Evolutionary conservation across 53 echinoderm and acorn worm genomes (phyloP), one percentile per base, ranked within the genome.

Genomic region (Antedon mediterranea): DNA sequence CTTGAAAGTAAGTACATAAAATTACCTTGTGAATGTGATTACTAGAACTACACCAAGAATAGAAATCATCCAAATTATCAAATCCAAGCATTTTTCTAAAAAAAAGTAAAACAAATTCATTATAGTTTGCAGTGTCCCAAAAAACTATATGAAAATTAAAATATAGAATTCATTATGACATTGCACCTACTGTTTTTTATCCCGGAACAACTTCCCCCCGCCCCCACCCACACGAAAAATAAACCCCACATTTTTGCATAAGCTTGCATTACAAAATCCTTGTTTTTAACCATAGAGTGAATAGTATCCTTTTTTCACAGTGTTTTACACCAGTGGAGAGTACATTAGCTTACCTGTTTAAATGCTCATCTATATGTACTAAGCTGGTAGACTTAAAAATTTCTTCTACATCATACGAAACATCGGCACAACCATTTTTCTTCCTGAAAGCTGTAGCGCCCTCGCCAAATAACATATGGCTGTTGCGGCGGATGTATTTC

Each of bases 291-390:
- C n/a, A n/a, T n/a, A n/a, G n/a, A n/a, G 37, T 37, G 11, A 37
- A 6, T 11, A 37, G 11, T 37, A 37, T 37, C 37, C 37, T 37
- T n/a, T n/a, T n/a, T n/a, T n/a, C n/a, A n/a, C n/a, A n/a, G n/a
- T n/a, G n/a, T n/a, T n/a, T n/a, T n/a, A n/a, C n/a, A n/a, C n/a
- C n/a, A n/a, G n/a, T 37, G 37, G 11, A 4, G 4, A 6, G 37
- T 37, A 6, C 11, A 6, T 37, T 37, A 32, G 81, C 80, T 79
- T 84, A 98, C 98, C 88, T 77, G 71, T 90, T 89, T 77, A 98
- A 78, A 70, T 90, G 88, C 78, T 98, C 98, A 83, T 98, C 98
- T 43, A 93, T 76, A 76, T 98, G 98, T 9, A 93, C 88, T 43
- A 98, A 71, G 75, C 98, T 98, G 44, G 98, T 98, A 0, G 98